Evolutionary conservation across 1,140 invertebrate species (phyloP).

Genomic region (Calephelis nemesis): DNA sequence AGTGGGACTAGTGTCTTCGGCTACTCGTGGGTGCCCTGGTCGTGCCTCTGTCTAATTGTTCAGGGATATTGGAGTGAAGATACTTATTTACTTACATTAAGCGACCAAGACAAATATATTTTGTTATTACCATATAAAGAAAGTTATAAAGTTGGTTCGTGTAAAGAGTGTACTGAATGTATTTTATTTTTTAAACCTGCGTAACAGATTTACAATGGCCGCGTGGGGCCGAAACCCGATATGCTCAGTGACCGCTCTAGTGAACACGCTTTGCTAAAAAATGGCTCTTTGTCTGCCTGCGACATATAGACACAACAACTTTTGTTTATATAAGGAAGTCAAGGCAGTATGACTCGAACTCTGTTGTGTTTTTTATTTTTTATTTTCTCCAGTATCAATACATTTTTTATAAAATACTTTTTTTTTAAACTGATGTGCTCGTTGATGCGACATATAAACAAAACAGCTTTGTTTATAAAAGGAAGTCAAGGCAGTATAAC

Average conservation of each 20-base stretch:
- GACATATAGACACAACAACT: conserved; percentile 20
- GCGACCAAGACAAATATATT: too few species aligned
- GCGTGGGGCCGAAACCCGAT: conserved; percentile 23
- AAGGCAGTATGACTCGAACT: conserved; percentile 7
- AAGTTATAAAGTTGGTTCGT: conserved; percentile 1
- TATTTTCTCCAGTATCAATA: too few species aligned
- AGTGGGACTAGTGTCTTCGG: too few species aligned
- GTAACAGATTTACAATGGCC: conserved; percentile 17
- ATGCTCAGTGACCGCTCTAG: conserved; percentile 29
- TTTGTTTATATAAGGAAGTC: conserved; percentile 18
- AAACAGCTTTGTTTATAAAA: conserved; percentile 12
- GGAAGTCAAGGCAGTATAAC: conserved; percentile 11
- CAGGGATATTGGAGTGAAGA: too few species aligned
- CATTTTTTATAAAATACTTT: too few species aligned
- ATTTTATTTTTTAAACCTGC: conserved; percentile 13
- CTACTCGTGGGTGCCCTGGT: too few species aligned
- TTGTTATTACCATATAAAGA: conserved; percentile 9
- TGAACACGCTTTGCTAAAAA: conserved; percentile 29
- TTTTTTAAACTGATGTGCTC: conserved; percentile 18
- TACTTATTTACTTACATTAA: too few species aligned
- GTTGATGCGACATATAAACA: conserved; percentile 20
- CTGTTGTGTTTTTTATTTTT: neutral
- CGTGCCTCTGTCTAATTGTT: too few species aligned
- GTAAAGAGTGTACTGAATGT: conserved; percentile 9
- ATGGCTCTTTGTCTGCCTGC: conserved; percentile 22